These are phyloP conservation scores for Pampus argenteus DNA, from an alignment of 2,797 vertebrate genomes.

Conservation along the genomic window DNA sequence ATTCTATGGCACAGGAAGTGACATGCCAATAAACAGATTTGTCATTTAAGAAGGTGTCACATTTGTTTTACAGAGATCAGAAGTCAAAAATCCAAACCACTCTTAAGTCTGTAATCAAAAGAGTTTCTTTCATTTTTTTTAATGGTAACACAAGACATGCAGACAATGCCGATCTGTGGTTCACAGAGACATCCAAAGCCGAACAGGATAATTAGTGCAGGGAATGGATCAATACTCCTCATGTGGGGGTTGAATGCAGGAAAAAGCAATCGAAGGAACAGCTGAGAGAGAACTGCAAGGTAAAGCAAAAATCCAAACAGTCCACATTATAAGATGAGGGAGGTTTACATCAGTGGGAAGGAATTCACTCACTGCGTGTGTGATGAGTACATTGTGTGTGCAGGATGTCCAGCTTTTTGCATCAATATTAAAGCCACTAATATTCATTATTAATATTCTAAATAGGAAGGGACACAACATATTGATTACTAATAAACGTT, in stretches of 20 bases:
- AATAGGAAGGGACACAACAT: constrained; percentile 34
- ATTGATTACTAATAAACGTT: constrained; percentile 62
- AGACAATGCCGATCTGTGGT: constrained; percentile 58
- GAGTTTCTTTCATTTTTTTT: constrained; percentile 6
- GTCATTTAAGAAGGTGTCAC: constrained; percentile 32
- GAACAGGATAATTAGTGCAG: constrained; percentile 77
- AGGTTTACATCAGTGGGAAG: constrained; percentile 54
- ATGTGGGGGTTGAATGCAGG: constrained; percentile 56
- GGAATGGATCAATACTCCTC: constrained; percentile 71
- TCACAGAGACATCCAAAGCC: constrained; percentile 72
- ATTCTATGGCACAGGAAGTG: constrained; percentile 49
- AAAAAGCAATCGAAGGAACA: constrained; percentile 67
- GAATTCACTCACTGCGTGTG: constrained; percentile 26
- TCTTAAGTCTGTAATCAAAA: constrained; percentile 18
- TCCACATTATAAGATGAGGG: constrained; percentile 33
- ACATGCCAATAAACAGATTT: constrained; percentile 17
- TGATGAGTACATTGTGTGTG: constrained; percentile 9
- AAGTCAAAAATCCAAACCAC: constrained; percentile 20
- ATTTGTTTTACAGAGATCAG: constrained; percentile 29
- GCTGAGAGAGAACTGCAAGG: constrained; percentile 55
- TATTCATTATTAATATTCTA: constrained; percentile 64
- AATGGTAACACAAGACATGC: background rate
- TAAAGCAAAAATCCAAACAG: constrained; percentile 66
- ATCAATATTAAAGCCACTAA: constrained; percentile 35
- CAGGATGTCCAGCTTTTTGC: constrained; percentile 36